Percentiles rank a stretch among this genome's conserved stretches.
phyloP scores from a whole-genome alignment of 2,113 vertebrate species.

The Paedocypris sp. region DNA sequence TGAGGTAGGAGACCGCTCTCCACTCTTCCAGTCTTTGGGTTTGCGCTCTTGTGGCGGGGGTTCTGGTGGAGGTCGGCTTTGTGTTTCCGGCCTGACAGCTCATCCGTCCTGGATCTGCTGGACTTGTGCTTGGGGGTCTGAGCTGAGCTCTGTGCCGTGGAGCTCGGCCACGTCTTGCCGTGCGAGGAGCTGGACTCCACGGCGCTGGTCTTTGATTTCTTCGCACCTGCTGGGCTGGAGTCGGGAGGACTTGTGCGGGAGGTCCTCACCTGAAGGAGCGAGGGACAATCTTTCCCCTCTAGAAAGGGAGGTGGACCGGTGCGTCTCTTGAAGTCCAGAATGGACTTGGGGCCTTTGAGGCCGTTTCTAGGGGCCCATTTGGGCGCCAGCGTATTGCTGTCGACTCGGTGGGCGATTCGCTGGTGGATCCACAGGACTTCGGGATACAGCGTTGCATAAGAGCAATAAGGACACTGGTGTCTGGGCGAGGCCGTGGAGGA shows the following conservation, averaged over 20 bases:
- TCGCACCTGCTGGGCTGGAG: conserved; percentile 1
- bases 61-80: conserved; percentile 13
- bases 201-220: conserved; percentile 23
- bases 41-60: conserved; percentile 12
- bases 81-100: conserved; percentile 27
- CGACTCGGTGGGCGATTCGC: conserved; percentile 79
- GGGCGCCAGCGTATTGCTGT: conserved; percentile 68
- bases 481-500: conserved; percentile 54
- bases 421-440: conserved; percentile 96
- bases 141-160: neutral
- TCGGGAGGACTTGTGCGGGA: conserved; percentile 72
- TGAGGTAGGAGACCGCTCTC: conserved; percentile 61
- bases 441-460: conserved; percentile 78
- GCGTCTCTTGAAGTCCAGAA: conserved; percentile 63
- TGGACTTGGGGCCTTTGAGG: conserved; percentile 62
- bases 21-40: conserved; percentile 42
- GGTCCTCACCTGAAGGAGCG: conserved; percentile 67
- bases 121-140: conserved; percentile 17
- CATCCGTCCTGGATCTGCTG: conserved; percentile 23
- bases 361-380: conserved; percentile 75
- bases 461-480: conserved; percentile 82
- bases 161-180: conserved; percentile 3
- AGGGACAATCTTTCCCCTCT: conserved; percentile 83
- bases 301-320: conserved; percentile 84
- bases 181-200: conserved; percentile 15